Percentiles rank a stretch among this genome's conserved stretches.
Conservation (phyloP, 2,797 vertebrate genomes). For the Sarcoramphus papa region DNA sequence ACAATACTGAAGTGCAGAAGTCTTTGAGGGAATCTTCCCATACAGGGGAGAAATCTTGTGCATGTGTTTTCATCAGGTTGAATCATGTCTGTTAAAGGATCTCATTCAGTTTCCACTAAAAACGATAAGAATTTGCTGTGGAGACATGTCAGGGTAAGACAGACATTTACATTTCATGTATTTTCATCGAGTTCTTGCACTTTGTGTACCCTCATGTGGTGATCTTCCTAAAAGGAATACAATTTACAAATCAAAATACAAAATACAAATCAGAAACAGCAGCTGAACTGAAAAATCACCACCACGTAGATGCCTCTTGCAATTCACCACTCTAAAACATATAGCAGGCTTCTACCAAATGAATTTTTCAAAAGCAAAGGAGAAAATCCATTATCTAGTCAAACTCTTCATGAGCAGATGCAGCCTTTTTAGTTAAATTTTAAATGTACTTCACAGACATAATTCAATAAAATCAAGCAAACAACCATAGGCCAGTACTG, state of each 20-base stretch:
- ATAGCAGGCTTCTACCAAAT: neutral
- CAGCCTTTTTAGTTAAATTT: neutral
- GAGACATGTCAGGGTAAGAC: neutral
- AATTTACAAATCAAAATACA: neutral
- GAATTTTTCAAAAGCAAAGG: neutral
- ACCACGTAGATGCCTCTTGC: neutral
- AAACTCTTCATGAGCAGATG: neutral
- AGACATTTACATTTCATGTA: neutral
- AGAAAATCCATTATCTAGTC: neutral
- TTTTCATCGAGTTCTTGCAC: neutral
- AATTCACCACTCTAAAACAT: neutral
- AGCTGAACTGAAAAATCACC: neutral
- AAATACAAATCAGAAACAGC: neutral
- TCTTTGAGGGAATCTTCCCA: neutral
- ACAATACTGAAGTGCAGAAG: neutral
- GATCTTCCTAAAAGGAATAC: neutral
- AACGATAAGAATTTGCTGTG: neutral
- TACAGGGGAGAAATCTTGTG: neutral
- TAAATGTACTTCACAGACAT: neutral
- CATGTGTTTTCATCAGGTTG: neutral
- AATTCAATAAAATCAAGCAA: neutral
- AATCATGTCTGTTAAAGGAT: neutral
- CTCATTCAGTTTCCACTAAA: neutral
- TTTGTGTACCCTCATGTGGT: neutral
- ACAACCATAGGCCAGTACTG: neutral